phyloP scores from a whole-genome alignment of 2,113 vertebrate genomes.

The Tretioscincus oriximinensis region DNA sequence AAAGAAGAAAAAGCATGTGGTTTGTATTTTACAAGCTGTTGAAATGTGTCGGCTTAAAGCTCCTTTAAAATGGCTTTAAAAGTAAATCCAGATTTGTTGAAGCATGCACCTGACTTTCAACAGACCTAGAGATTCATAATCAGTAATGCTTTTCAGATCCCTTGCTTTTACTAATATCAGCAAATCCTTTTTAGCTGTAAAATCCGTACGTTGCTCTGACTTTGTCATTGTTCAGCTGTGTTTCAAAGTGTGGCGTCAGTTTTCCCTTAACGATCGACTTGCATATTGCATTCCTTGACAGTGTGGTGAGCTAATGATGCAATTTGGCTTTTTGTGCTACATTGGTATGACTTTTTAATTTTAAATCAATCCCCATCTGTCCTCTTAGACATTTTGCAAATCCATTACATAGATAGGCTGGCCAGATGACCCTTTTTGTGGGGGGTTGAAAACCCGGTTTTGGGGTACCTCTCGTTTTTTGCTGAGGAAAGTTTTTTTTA shows the following conservation, averaged over 20 bases:
- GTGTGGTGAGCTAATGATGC: constrained; percentile 52
- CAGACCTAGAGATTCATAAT: constrained; percentile 13
- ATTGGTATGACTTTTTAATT: constrained; percentile 59
- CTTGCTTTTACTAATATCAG: constrained; percentile 18
- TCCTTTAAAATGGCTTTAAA: constrained; percentile 25
- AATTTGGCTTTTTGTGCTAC: constrained; percentile 60
- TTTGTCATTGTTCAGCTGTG: neutral
- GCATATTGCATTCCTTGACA: constrained; percentile 44
- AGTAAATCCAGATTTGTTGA: constrained; percentile 14
- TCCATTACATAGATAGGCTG: neutral
- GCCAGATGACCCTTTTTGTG: too few species aligned
- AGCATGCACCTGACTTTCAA: neutral
- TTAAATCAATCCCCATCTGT: constrained; percentile 49
- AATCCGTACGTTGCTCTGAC: neutral
- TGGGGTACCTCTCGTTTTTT: too few species aligned
- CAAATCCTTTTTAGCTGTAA: neutral
- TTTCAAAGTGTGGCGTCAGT: constrained; percentile 27
- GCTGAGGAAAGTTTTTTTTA: too few species aligned
- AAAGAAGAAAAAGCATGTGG: constrained; percentile 74
- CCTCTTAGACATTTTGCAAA: constrained; percentile 12
- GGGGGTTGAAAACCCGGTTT: too few species aligned
- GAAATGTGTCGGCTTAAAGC: constrained; percentile 51
- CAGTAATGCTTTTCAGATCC: neutral
- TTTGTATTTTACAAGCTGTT: constrained; percentile 60
- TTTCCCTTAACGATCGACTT: constrained; percentile 50